Conservation (phyloP, 2,797 vertebrate species). For the Sebastolobus alascanus region DNA sequence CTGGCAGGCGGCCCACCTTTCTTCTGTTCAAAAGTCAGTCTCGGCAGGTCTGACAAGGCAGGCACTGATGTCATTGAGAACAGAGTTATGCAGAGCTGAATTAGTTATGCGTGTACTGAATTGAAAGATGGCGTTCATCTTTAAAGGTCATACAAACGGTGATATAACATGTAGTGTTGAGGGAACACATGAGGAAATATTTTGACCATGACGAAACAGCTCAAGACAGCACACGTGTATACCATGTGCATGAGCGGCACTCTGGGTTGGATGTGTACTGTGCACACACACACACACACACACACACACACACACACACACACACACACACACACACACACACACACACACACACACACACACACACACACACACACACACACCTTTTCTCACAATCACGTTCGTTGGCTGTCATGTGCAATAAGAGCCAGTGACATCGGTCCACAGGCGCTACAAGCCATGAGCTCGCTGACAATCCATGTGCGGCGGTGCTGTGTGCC, state of each 20-base stretch:
- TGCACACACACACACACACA: not conserved
- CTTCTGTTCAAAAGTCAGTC: not conserved
- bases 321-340: too few species aligned
- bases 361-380: not conserved
- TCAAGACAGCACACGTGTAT: not conserved
- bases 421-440: slow-evolving; percentile 33
- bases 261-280: not conserved
- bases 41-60: slow-evolving; percentile 8
- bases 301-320: too few species aligned
- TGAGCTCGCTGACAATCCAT: slow-evolving; percentile 57
- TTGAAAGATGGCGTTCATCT: not conserved
- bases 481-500: slow-evolving; percentile 17
- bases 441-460: slow-evolving; percentile 44
- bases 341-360: too few species aligned
- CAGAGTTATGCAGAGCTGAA: not conserved
- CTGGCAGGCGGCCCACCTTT: slow-evolving; percentile 6
- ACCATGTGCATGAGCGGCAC: not conserved
- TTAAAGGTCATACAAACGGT: not conserved
- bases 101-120: not conserved
- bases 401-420: slow-evolving; percentile 47
- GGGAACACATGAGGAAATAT: not conserved
- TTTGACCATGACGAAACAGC: not conserved
- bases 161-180: not conserved
- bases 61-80: slow-evolving; percentile 8
- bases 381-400: slow-evolving; percentile 40